phyloP scores from a whole-genome alignment of 2,797 vertebrate genomes.

The Salarias fasciatus region DNA sequence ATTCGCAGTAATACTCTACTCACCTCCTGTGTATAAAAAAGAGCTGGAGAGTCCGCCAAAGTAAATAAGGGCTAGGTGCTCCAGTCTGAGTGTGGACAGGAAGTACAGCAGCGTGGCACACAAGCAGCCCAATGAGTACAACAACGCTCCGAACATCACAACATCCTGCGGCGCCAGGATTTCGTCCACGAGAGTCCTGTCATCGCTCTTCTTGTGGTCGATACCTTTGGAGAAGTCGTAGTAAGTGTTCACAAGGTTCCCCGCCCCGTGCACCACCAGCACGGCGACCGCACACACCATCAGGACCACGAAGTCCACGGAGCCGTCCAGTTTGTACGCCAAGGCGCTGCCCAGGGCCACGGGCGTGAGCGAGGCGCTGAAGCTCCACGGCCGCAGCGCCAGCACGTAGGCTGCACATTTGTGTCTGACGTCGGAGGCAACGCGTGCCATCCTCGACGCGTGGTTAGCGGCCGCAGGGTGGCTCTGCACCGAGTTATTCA shows the following conservation, averaged over 20 bases:
- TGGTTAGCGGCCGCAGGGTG: conserved; percentile 31
- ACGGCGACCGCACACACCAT: conserved; percentile 92
- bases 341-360: conserved; percentile 95
- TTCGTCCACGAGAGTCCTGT: conserved; percentile 95
- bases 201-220: conserved; percentile 98
- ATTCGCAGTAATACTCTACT: conserved; percentile 48
- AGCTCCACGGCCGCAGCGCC: conserved; percentile 96
- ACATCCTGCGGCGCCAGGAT: conserved; percentile 96
- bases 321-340: conserved; percentile 91
- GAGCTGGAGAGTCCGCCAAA: conserved; percentile 98
- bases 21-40: conserved; percentile 98
- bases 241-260: conserved; percentile 98
- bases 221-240: conserved; percentile 99
- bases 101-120: conserved; percentile 91
- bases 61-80: conserved; percentile 97
- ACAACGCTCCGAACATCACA: conserved; percentile 94
- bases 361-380: conserved; percentile 94
- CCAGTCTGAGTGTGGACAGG: conserved; percentile 89
- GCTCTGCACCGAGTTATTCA: conserved; percentile 33
- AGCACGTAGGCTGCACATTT: conserved; percentile 95
- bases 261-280: conserved; percentile 94
- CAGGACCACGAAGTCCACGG: conserved; percentile 87
- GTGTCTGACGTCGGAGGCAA: conserved; percentile 78
- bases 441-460: conserved; percentile 68
- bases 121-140: conserved; percentile 94